These are phyloP conservation scores for Epinotia ramella DNA, from an alignment of 2,888 invertebrate species.

Conservation along the genomic window DNA sequence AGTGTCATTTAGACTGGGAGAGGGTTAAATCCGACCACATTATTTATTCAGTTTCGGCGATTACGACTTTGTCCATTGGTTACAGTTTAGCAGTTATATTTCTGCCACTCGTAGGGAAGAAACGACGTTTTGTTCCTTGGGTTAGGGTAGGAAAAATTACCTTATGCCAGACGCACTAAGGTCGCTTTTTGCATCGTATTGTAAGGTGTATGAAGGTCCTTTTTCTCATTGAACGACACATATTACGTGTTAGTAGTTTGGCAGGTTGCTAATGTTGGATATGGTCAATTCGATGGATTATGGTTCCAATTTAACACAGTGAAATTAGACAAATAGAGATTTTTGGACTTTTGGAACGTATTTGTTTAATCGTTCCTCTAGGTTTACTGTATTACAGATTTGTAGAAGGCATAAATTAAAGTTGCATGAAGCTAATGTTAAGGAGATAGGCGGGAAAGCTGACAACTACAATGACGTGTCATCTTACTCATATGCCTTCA, in stretches of 20 bases:
- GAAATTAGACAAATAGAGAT: neutral
- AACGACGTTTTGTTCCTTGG: neutral
- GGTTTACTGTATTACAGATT: no score
- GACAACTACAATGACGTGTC: no score
- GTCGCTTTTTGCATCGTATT: neutral
- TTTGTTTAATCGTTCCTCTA: neutral
- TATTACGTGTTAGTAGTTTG: conserved; percentile 54
- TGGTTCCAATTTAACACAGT: neutral
- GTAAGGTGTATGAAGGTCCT: neutral
- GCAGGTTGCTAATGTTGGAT: neutral
- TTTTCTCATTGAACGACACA: neutral
- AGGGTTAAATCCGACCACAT: conserved; percentile 65
- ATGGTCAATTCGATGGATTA: neutral
- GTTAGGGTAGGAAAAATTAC: neutral
- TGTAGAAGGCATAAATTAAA: no score
- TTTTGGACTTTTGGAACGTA: neutral
- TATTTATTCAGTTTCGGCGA: conserved; percentile 69
- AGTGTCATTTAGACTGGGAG: conserved; percentile 69
- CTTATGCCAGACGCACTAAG: neutral
- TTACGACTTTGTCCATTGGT: conserved; percentile 69
- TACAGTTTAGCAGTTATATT: conserved; percentile 63
- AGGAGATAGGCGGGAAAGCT: no score
- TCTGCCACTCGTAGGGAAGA: neutral
- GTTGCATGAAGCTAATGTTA: no score
- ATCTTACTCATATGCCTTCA: no score